Base-by-base conservation (phyloP, 2,797 vertebrate species). In the Macroramphosus scolopax region DNA sequence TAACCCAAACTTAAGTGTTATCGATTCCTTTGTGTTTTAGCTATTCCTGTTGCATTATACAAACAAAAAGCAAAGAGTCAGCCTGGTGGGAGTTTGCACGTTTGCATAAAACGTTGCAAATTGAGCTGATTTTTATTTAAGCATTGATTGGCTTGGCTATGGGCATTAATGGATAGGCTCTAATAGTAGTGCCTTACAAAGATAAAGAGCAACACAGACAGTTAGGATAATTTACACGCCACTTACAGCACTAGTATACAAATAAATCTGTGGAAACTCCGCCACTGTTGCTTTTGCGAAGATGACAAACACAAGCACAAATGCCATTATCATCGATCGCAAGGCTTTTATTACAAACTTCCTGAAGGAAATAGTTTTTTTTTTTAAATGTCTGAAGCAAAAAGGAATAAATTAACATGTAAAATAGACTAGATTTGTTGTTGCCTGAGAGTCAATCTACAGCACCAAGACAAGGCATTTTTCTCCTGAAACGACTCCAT, bases 181-280 rank as follows among this genome's bases (percentile, higher is more conserved):
- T 89, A 91, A 90, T 89, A 87, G 87, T 82, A 68, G 78, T 38
- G 81, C 78, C 84, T 81, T 87, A 90, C 89, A 87, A 91, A 90
- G 90, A 91, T 88, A 88, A 89, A 91, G 85, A 81, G 82, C 81
- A 67, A 78, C 86, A 89, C 72, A 54, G 88, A 90, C 89, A 89
- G 88, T 89, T 86, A 78, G 85, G 88, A 90, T 91, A 89, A 91
- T 91, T 91, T 91, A 91, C 90, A 91, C 87, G 83, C 84, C 88
- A 91, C 90, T 91, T 91, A 91, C 89, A 88, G 89, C 90, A 84
- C 85, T 88, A 88, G 86, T 88, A 91, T 89, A 88, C 85, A 89
- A 87, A 91, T 91, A 90, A 91, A 91, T 91, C 88, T 89, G 83
- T 28, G 73, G 77, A 83, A 89, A 91, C 81, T 89, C 88, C 84